Percentiles rank a stretch among this genome's conserved stretches.
Evolutionary conservation across 1,140 invertebrate genomes (phyloP).

Genomic region (Leptoteleia sp.): DNA sequence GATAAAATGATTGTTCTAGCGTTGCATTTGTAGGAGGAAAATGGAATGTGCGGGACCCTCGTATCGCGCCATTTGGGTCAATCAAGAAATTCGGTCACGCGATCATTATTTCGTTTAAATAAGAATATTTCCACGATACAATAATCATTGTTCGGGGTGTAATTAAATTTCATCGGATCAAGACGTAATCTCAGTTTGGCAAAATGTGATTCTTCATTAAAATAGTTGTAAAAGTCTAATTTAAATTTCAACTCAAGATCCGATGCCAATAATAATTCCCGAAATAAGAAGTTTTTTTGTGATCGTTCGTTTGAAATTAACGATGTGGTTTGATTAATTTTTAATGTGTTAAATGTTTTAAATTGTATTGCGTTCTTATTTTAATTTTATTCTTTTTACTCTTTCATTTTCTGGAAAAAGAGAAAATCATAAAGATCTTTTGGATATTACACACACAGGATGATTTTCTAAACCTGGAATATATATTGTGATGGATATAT

Average conservation of each 20-base stretch:
- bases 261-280: slow-evolving; percentile 15
- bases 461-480: no score
- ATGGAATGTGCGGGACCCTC: slow-evolving; percentile 30
- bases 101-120: slow-evolving; percentile 57
- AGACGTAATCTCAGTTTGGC: slow-evolving; percentile 21
- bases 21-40: slow-evolving; percentile 34
- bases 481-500: no score
- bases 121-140: slow-evolving; percentile 46
- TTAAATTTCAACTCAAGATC: slow-evolving; percentile 36
- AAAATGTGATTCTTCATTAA: slow-evolving; percentile 37
- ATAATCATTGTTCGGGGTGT: slow-evolving; percentile 45
- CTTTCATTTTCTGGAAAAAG: no score
- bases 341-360: no score
- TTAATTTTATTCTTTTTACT: no score
- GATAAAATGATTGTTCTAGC: slow-evolving; percentile 40
- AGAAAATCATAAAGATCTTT: no score
- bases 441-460: no score
- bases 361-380: no score
- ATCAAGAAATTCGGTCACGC: slow-evolving; percentile 48
- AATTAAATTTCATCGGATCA: slow-evolving; percentile 45
- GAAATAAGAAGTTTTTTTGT: slow-evolving; percentile 20
- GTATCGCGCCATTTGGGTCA: slow-evolving; percentile 44
- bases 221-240: slow-evolving; percentile 45
- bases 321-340: no score
- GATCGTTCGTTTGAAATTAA: slow-evolving; percentile 8